Percentiles rank a stretch among this genome's conserved stretches.
Conservation (phyloP, 2,888 invertebrate genomes). For the Cosmopolites sordidus region DNA sequence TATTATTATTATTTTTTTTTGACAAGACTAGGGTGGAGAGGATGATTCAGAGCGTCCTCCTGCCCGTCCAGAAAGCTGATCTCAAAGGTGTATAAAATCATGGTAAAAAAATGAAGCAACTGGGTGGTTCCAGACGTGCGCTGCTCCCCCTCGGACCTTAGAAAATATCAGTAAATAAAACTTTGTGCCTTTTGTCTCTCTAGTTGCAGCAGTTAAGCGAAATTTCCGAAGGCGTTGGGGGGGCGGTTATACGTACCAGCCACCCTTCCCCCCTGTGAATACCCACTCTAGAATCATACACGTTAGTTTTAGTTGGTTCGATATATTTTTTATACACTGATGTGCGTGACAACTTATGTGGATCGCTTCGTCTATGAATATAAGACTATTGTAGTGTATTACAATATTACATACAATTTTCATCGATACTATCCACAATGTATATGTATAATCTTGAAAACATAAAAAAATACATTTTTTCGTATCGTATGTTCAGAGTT, state of each 20-base stretch:
- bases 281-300: slow-evolving; percentile 13
- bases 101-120: background rate
- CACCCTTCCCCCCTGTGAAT: slow-evolving; percentile 12
- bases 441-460: slow-evolving; percentile 22
- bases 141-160: slow-evolving; percentile 10
- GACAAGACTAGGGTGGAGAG: too few relatives aligned
- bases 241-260: background rate
- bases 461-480: slow-evolving; percentile 23
- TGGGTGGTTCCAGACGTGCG: background rate
- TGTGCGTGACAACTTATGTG: slow-evolving; percentile 20
- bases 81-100: slow-evolving; percentile 19
- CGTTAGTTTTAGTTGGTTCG: slow-evolving; percentile 22
- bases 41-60: background rate
- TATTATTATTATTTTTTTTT: too few relatives aligned
- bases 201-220: background rate
- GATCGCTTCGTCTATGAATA: slow-evolving; percentile 18
- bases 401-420: slow-evolving; percentile 25
- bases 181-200: slow-evolving; percentile 40
- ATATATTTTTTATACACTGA: slow-evolving; percentile 29
- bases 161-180: slow-evolving; percentile 33
- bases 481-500: slow-evolving; percentile 12
- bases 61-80: slow-evolving; percentile 13
- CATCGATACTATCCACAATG: slow-evolving; percentile 27
- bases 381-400: slow-evolving; percentile 20
- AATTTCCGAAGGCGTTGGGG: background rate